Evolutionary conservation across 1,140 invertebrate genomes (phyloP).

Genomic region (Drosophila pseudoananassae): DNA sequence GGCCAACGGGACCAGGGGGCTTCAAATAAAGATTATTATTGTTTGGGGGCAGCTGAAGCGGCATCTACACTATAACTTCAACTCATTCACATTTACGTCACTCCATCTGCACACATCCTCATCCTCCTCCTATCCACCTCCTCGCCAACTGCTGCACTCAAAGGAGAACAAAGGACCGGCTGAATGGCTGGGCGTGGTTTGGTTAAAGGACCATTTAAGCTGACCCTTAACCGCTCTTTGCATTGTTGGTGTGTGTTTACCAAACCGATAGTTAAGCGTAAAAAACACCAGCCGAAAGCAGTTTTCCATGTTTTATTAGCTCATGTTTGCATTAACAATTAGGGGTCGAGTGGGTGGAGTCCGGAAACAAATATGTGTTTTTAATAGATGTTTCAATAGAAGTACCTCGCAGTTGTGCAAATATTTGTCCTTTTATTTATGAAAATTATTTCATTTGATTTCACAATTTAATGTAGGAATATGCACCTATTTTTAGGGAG

Average conservation of each 20-base stretch:
- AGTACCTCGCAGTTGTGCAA: not conserved
- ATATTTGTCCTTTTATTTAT: not conserved
- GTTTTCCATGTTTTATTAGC: slow-evolving; percentile 38
- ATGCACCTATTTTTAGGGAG: too few relatives aligned
- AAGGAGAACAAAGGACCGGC: slow-evolving; percentile 34
- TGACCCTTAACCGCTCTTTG: slow-evolving; percentile 26
- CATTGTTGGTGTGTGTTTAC: slow-evolving; percentile 24
- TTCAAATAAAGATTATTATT: slow-evolving; percentile 72
- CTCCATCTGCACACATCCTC: slow-evolving; percentile 12
- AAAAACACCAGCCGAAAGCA: slow-evolving; percentile 10
- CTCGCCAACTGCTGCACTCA: slow-evolving; percentile 8
- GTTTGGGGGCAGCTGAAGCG: slow-evolving; percentile 44
- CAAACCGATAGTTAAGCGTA: slow-evolving; percentile 63
- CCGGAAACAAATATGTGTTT: slow-evolving; percentile 2
- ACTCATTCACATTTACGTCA: slow-evolving; percentile 38
- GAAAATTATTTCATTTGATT: too few relatives aligned
- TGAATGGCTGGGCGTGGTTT: slow-evolving; percentile 50
- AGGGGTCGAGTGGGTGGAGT: slow-evolving; percentile 8
- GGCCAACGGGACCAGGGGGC: not conserved
- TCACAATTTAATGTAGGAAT: too few relatives aligned
- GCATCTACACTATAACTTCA: slow-evolving; percentile 47
- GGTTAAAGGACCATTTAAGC: slow-evolving; percentile 68
- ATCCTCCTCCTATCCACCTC: not conserved
- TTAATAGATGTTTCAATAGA: not conserved
- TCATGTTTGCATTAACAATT: slow-evolving; percentile 64